Base-by-base conservation (phyloP, 2,113 vertebrate species). In the Sceloporus undulatus region DNA sequence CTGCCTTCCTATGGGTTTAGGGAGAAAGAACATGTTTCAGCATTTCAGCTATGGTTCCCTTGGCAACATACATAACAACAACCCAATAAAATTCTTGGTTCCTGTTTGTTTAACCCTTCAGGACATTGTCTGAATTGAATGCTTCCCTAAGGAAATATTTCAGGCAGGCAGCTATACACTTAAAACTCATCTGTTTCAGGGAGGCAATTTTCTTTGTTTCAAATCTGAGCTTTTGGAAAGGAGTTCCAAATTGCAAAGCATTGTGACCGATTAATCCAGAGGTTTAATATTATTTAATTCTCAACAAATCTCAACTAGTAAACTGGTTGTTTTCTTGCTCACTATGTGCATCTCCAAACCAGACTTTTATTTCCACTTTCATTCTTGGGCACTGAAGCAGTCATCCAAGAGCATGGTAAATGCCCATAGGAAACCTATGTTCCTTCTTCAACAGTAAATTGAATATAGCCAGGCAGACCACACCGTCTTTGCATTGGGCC, bases 31-130 rank as follows among this genome's bases (percentile, higher is more conserved):
- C 93, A 94, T 93, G 93, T 97, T 96, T 96, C 94, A 96, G 95
- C 97, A 97, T 98, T 97, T 97, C 96, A 94, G 85, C 88, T 94
- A 87, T 89, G 54, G 97, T 97, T 97, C 95, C 97, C 96, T 93
- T 95, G 96, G 96, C 93, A 97, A 98, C 96, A 0, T 91, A 93
- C 94, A 95, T 96, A 97, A 97, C 96, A 97, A 97, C 97, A 97
- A 94, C 91, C 94, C 94, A 89, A 87, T 93, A 93, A 95, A 92
- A 95, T 94, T 95, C 89, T 91, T 93, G 84, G 89, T 96, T 95
- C 96, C 93, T 97, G 92, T 97, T 96, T 96, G 96, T 94, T 98
- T 98, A 97, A 98, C 96, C 96, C 97, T 97, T 98, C 91, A 95
- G 93, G 93, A 94, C 92, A 90, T 91, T 89, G 92, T 93, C 84